Evolutionary conservation across 2,113 vertebrate species (phyloP), one percentile per base, ranked within the genome.

Genomic region (Mungos mungo): DNA sequence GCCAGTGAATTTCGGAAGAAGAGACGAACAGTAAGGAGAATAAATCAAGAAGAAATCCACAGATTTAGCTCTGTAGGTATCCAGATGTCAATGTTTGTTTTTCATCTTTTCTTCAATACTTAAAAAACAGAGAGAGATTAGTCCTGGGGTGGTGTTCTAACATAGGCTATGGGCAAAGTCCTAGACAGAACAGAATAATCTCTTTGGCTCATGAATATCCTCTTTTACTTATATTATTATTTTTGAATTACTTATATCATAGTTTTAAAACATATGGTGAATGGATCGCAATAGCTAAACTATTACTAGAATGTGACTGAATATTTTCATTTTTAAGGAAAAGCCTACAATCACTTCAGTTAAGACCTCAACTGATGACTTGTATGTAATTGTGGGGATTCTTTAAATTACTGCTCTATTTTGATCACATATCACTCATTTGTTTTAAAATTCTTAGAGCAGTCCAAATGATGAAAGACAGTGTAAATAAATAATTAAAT

Each of bases 61-160:
- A 99, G 98, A 83, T 97, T 99, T 95, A 99, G 99, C 97, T 99
- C 99, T 84, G 99, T 99, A 99, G 98, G 99, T 99, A 99, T 99
- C 82, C 66, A 2, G 52, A 63, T 87, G 3, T 89, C 7, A 23
- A 85, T 18, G 50, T 87, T 47, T 85, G 8, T 93, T 88, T 97
- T 93, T 41, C 33, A 13, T 63, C 69, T 91, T 95, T 60, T 47
- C 79, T 95, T 86, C 10, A 12, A 3, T 72, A 13, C 27, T 88
- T 80, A 1, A 38, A 50, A 79, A 82, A 52, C 72, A 76, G 72
- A 88, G 35, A 35, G 79, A 10, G 2, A 5, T 89, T 41, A 10
- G 13, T 31, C 69, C n/a, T 77, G 21, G 16, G 9, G 3, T 71
- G 9, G 3, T 71, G 18, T 66, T 89, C 19, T 94, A 29, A 35